Percentiles rank a stretch among this genome's conserved stretches.
Conservation (phyloP, 2,888 invertebrate species). For the Prosapia bicincta region DNA sequence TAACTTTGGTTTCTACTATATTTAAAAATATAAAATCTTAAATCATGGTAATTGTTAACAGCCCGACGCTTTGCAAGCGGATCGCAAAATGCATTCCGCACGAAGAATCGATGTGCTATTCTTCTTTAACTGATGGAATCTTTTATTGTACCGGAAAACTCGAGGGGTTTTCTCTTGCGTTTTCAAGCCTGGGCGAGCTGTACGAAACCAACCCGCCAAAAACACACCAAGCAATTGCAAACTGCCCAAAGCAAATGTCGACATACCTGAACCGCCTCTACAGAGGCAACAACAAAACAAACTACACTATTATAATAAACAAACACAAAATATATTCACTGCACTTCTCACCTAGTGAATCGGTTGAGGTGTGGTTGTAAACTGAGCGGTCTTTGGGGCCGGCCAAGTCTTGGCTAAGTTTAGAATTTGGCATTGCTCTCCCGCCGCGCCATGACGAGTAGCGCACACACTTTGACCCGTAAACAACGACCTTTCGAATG, state of each 20-base stretch:
- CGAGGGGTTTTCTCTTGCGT: too few species aligned
- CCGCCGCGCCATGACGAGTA: background rate
- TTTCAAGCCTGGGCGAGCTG: too few species aligned
- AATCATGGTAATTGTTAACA: too few species aligned
- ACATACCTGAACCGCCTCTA: background rate
- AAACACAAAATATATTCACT: background rate
- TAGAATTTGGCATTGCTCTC: background rate
- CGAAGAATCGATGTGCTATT: too few species aligned
- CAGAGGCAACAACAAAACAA: background rate
- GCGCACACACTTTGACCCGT: background rate
- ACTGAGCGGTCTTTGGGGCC: background rate
- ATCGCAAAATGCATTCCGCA: too few species aligned
- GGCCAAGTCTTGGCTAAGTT: background rate
- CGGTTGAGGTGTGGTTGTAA: background rate
- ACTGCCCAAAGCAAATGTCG: background rate
- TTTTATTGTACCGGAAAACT: too few species aligned
- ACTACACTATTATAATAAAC: background rate
- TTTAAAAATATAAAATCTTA: too few species aligned
- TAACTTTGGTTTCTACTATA: too few species aligned
- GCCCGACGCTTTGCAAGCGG: too few species aligned
- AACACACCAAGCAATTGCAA: too few species aligned
- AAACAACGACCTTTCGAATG: background rate
- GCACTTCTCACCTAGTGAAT: background rate
- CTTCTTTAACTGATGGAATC: too few species aligned
- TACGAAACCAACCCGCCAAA: too few species aligned